phyloP scores from a whole-genome alignment of 2,797 vertebrate species.

The Carapus acus region DNA sequence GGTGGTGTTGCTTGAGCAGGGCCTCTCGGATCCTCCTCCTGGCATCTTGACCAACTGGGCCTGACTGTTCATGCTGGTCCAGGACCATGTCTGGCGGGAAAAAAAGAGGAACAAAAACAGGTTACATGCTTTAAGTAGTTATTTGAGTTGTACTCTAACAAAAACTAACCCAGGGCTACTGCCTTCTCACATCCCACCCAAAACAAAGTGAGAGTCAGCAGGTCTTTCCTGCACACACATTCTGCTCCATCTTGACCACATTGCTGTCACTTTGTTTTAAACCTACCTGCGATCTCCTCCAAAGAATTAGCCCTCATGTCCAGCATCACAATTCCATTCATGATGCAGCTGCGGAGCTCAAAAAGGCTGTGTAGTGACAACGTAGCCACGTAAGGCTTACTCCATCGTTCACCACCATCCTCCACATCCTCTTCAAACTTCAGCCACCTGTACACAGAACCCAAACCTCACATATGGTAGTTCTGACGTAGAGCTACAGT shows the following conservation, averaged over 20 bases:
- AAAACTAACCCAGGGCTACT: too few relatives aligned
- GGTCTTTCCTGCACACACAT: conserved; percentile 17
- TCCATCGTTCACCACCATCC: conserved; percentile 97
- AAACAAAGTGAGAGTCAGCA: conserved; percentile 15
- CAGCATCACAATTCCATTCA: conserved; percentile 94
- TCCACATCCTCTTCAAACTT: conserved; percentile 99
- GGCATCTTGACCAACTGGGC: conserved; percentile 83
- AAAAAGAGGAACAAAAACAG: conserved; percentile 4
- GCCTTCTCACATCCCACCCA: too few relatives aligned
- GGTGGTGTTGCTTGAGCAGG: conserved; percentile 93
- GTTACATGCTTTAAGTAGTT: too few relatives aligned
- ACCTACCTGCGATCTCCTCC: conserved; percentile 94
- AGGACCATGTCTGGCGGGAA: conserved; percentile 87
- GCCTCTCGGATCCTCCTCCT: conserved; percentile 89
- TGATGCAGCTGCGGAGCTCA: conserved; percentile 94
- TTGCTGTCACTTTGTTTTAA: too few relatives aligned
- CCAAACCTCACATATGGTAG: too few relatives aligned
- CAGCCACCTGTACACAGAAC: conserved; percentile 78
- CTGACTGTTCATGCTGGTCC: conserved; percentile 90
- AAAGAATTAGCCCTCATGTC: conserved; percentile 96
- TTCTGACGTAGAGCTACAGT: too few relatives aligned
- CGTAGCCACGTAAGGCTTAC: conserved; percentile 96
- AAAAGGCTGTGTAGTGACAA: conserved; percentile 95
- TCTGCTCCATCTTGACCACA: too few relatives aligned
- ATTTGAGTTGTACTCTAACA: too few relatives aligned